Evolutionary conservation across 2,888 invertebrate species (phyloP), one percentile per base, ranked within the genome.

Genomic region (Tiliacea aurago): DNA sequence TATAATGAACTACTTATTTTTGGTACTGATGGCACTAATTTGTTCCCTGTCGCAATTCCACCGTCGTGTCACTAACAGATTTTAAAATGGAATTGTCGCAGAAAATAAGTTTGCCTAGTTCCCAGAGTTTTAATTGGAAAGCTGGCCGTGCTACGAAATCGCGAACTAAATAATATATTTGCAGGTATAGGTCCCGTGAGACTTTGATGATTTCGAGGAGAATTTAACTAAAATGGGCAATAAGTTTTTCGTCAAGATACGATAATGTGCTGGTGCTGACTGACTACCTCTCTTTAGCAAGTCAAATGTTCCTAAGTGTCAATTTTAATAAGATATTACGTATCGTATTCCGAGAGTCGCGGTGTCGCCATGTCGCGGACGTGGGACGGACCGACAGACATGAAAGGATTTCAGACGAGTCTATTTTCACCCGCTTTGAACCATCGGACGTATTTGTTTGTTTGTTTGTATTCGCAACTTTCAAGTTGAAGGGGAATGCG

Each of bases 391-490:
- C 89, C 82, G 90, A 89, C 91, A 86, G 92, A 95, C 95, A 93
- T 95, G 93, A 95, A 96, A 96, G 95, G 95, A 92, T 92, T 93
- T 91, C 93, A 91, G 91, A 93, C 91, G 92, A 88, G 90, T 95
- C 96, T 96, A 96, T 96, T 96, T 96, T 92, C 90, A 93, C 91
- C 85, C 95, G 90, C 95, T 95, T 95, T 95, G 94, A 95, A 92
- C 90, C 89, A 90, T 86, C 88, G 82, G 84, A 84, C 84, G 87
- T 88, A 89, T 91, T 90, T 87, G 90, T 91, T 94, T 87, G 90
- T 91, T 94, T 95, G 92, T 95, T 95, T 95, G 93, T 94, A 95
- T 96, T 95, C 91, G 95, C 95, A 91, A 95, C 93, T 93, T 93
- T 89, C 89, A 91, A 90, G 87, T 90, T 90, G 86, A 89, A 90